phyloP scores from a whole-genome alignment of 2,888 invertebrate species.

The Pristionchus maxplancki region DNA sequence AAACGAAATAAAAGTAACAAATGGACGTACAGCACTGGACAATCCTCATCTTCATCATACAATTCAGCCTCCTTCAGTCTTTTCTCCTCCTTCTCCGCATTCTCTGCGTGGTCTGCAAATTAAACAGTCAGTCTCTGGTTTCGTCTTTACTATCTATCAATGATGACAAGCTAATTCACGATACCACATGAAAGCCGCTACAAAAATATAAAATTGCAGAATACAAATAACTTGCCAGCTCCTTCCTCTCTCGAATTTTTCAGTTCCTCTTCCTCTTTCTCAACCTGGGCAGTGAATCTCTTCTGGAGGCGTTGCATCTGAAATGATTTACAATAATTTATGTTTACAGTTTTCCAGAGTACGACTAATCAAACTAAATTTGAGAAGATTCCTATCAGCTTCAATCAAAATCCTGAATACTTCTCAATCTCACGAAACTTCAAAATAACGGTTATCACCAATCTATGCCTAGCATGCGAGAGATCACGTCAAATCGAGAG shows the following conservation, averaged over 20 bases:
- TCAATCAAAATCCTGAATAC: not conserved
- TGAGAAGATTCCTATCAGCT: no score
- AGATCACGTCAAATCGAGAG: no score
- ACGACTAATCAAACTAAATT: no score
- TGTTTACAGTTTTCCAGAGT: no score
- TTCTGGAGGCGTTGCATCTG: conserved; percentile 65
- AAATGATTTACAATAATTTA: not conserved
- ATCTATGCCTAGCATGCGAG: not conserved
- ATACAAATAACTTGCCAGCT: not conserved
- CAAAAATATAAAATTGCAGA: not conserved
- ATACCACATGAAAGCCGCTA: not conserved
- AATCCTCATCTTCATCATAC: conserved; percentile 51
- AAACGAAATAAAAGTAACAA: not conserved
- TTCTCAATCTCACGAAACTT: not conserved
- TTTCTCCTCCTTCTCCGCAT: conserved; percentile 33
- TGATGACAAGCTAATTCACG: not conserved
- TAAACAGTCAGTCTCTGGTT: not conserved
- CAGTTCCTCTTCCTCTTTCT: conserved; percentile 40
- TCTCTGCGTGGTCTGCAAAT: not conserved
- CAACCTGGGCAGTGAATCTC: conserved; percentile 57
- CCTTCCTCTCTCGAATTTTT: conserved; percentile 46
- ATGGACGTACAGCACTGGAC: not conserved
- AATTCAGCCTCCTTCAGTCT: not conserved
- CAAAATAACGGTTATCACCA: no score
- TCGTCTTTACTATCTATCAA: not conserved